phyloP scores from a whole-genome alignment of 2,888 invertebrate species.

The Griposia aprilina region DNA sequence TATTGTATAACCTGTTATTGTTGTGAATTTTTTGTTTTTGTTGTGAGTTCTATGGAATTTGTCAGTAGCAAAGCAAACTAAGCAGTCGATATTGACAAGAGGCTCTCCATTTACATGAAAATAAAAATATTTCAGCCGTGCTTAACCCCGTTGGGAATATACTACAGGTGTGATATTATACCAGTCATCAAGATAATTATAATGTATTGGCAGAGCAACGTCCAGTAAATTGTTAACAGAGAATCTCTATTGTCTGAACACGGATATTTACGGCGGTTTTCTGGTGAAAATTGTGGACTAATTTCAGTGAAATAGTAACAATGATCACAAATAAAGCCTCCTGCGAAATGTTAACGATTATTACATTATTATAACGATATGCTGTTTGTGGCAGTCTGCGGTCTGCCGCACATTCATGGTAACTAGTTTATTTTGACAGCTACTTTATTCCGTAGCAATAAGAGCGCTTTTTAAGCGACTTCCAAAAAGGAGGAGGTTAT shows the following conservation, averaged over 20 bases:
- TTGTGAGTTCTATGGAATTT: not conserved
- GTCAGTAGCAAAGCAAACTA: not conserved
- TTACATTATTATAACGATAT: not conserved
- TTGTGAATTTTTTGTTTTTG: not conserved
- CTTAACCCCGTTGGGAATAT: not conserved
- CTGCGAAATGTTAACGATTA: constrained; percentile 4
- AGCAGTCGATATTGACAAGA: not conserved
- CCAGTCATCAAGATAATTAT: not conserved
- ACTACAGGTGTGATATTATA: not conserved
- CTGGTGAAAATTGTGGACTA: not conserved
- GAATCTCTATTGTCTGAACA: not conserved
- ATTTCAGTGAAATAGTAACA: constrained; percentile 1
- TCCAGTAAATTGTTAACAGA: not conserved
- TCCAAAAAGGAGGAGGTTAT: too few relatives aligned
- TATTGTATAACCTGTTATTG: not conserved
- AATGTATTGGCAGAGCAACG: not conserved
- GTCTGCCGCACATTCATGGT: not conserved
- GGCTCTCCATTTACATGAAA: not conserved
- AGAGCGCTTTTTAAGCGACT: too few relatives aligned
- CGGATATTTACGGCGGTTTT: not conserved
- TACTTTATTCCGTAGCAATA: not conserved
- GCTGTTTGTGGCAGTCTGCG: constrained; percentile 10
- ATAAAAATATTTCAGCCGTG: too few relatives aligned
- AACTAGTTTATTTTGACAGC: not conserved
- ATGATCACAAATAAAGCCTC: not conserved